Base-by-base conservation (phyloP, 2,888 invertebrate species). In the Sialis lutaria region DNA sequence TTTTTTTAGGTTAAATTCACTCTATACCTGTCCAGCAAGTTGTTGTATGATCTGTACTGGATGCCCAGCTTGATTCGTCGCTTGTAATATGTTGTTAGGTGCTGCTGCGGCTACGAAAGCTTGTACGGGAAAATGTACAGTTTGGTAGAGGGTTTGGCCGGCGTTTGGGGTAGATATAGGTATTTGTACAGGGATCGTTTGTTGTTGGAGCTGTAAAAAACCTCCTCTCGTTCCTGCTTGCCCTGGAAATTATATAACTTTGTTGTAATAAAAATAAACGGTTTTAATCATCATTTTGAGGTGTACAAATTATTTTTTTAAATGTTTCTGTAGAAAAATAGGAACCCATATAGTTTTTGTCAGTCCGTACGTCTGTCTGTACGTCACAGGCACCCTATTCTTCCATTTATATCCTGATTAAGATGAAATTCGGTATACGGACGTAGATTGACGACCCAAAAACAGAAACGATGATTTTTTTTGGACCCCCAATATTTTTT, bases 81-180 rank as follows among this genome's bases (percentile, higher is more conserved):
- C 43, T 6, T 58, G 60, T 30, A 72, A 65, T 35, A 77, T 70
- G 43, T 77, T 73, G 1, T 77, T 75, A 58, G 77, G 65, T 52
- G 75, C 69, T 13, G 81, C 77, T 5, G 71, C 68, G 37, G 69
- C 70, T 1, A 75, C 69, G 39, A 82, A 67, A 40, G 89, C 77
- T 64, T 92, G 92, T 12, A 93, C 73, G 0, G 95, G 95, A 56
- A 96, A 81, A 62, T 95, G 93, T 1, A 96, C 83, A 0, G 95
- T 93, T 64, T 96, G 95, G 64, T 91, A 87, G 49, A 95, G 82
- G 0, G 95, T 93, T 66, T 95, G 93, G 0, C 95, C 95, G 63
- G 84, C 86, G 22, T 63, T 67, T 34, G 79, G 73, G 47, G 84
- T 79, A 44, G 81, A 79, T 52, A 91, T 87, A 1, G 91, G 91